Percentiles rank a stretch among this genome's conserved stretches.
These are phyloP conservation scores for Marcusenius ussheri DNA, from an alignment of 2,113 vertebrate species.

Conservation along the genomic window DNA sequence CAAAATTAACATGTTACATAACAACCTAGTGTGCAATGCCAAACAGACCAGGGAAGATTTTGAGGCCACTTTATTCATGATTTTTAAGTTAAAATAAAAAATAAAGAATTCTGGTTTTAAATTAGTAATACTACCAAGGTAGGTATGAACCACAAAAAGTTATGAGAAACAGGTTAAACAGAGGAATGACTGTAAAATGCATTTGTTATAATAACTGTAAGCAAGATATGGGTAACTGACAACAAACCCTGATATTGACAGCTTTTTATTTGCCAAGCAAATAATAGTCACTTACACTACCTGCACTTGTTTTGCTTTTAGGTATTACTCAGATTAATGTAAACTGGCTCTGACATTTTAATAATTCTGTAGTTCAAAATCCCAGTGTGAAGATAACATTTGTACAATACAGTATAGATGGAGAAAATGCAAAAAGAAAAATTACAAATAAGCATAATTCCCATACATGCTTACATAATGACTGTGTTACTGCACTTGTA, in stretches of 20 bases:
- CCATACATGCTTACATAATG: neutral
- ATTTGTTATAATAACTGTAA: neutral
- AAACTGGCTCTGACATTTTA: neutral
- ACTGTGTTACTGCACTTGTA: neutral
- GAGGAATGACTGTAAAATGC: neutral
- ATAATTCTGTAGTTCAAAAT: neutral
- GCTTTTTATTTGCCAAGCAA: neutral
- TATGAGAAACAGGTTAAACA: neutral
- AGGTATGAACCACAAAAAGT: neutral
- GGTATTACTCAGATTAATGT: neutral
- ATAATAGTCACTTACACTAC: neutral
- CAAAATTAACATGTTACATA: neutral
- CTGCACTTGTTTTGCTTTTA: neutral
- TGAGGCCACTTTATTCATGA: neutral
- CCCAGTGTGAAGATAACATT: neutral
- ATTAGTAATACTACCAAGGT: neutral
- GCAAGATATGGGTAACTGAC: neutral
- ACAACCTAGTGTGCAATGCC: neutral
- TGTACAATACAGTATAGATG: neutral
- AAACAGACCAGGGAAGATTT: neutral
- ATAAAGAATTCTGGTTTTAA: neutral
- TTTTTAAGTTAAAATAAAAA: neutral
- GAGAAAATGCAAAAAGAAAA: neutral
- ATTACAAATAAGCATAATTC: neutral
- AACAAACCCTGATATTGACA: neutral